Evolutionary conservation across 2,113 vertebrate genomes (phyloP).

Genomic region (Campylomormyrus numenius): DNA sequence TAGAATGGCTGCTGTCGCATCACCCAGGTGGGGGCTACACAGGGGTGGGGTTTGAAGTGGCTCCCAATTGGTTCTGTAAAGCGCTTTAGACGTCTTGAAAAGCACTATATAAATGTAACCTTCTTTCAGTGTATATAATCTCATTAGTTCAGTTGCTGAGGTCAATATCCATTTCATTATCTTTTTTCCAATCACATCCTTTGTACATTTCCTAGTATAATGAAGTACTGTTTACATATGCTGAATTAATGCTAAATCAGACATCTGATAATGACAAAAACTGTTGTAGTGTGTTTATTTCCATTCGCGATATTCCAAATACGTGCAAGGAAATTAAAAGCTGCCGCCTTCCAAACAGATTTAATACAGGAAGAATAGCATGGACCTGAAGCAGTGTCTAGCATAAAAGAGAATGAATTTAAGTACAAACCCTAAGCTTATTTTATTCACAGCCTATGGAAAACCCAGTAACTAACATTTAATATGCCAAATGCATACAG

Average conservation of each 20-base stretch:
- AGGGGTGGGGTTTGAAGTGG: no score
- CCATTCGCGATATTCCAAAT: background rate
- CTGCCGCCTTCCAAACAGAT: background rate
- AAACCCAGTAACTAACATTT: background rate
- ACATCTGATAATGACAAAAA: background rate
- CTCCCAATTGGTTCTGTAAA: no score
- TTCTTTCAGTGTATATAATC: background rate
- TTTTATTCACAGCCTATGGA: background rate
- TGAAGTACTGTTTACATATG: background rate
- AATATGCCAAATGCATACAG: background rate
- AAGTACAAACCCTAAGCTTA: background rate
- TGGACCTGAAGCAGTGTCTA: background rate
- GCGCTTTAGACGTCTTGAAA: no score
- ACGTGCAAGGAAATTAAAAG: background rate
- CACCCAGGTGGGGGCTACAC: no score
- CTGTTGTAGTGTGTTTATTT: background rate
- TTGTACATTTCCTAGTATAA: background rate
- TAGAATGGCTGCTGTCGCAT: no score
- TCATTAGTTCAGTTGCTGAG: background rate
- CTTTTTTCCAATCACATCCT: background rate
- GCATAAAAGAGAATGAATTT: background rate
- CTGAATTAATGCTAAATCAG: background rate
- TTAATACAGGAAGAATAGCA: background rate
- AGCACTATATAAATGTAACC: no score
- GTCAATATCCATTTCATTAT: background rate